A percentile compares a stretch with the other conserved stretches of the same genome.
These are phyloP conservation scores for Etheostoma nigrum DNA, from an alignment of 2,797 vertebrate species.

Conservation along the genomic window DNA sequence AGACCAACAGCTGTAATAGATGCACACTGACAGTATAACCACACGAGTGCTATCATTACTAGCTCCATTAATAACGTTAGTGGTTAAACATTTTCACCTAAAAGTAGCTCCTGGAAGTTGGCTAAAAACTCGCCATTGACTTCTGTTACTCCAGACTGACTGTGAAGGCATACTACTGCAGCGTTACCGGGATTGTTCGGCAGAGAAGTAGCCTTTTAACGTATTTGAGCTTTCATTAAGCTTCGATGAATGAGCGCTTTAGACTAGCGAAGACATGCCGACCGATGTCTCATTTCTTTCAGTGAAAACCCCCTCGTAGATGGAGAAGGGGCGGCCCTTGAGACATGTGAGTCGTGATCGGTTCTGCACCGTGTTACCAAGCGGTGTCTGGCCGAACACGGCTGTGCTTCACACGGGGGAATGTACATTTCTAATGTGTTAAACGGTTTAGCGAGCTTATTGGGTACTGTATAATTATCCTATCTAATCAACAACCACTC, in stretches of 20 bases:
- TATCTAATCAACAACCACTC: constrained; percentile 35
- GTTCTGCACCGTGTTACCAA: constrained; percentile 52
- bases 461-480: constrained; percentile 32
- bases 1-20: background rate
- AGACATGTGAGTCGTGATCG: constrained; percentile 79
- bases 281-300: constrained; percentile 3
- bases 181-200: background rate
- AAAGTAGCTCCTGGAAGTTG: constrained; percentile 23
- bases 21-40: background rate
- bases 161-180: background rate
- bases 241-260: background rate
- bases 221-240: background rate
- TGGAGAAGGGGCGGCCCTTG: constrained; percentile 52
- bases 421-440: background rate
- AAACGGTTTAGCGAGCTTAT: constrained; percentile 29
- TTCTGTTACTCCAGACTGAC: background rate
- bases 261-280: background rate
- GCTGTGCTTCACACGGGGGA: background rate
- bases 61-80: background rate
- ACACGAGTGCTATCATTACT: background rate
- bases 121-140: constrained; percentile 20
- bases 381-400: constrained; percentile 29
- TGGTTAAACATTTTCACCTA: background rate
- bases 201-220: background rate
- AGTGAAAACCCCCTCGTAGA: background rate